Evolutionary conservation across 2,888 invertebrate genomes (phyloP).

Genomic region (Eilema depressum): DNA sequence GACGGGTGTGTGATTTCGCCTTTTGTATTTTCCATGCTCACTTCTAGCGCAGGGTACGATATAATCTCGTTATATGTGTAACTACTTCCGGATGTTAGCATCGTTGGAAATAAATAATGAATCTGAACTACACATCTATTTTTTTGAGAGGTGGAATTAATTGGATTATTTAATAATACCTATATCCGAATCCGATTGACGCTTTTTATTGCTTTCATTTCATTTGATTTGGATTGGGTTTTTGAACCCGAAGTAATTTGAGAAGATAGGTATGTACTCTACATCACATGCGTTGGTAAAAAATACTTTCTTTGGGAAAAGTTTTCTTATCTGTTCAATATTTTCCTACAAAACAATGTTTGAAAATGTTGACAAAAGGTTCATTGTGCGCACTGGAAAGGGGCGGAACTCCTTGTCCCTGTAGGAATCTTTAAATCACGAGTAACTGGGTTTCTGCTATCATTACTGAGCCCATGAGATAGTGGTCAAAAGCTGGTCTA

Average conservation of each 20-base stretch:
- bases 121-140: conserved; percentile 2
- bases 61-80: conserved; percentile 69
- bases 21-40: conserved; percentile 68
- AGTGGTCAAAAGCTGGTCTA: not conserved
- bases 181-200: conserved; percentile 26
- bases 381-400: not conserved
- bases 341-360: not conserved
- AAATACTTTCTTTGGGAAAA: not conserved
- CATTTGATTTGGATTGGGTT: conserved; percentile 12
- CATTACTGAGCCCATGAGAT: no score
- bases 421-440: no score
- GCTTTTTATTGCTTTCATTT: conserved; percentile 20
- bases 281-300: not conserved
- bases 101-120: conserved; percentile 31
- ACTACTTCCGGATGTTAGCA: conserved; percentile 62
- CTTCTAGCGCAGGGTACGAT: conserved; percentile 57
- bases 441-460: not conserved
- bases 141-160: conserved; percentile 22
- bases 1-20: conserved; percentile 69
- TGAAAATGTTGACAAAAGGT: not conserved
- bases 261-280: not conserved
- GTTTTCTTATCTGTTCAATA: not conserved
- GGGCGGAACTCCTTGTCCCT: no score
- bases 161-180: conserved; percentile 34
- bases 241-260: conserved; percentile 4